Base-by-base conservation (phyloP, 2,113 vertebrate species). In the Arvicanthis niloticus region DNA sequence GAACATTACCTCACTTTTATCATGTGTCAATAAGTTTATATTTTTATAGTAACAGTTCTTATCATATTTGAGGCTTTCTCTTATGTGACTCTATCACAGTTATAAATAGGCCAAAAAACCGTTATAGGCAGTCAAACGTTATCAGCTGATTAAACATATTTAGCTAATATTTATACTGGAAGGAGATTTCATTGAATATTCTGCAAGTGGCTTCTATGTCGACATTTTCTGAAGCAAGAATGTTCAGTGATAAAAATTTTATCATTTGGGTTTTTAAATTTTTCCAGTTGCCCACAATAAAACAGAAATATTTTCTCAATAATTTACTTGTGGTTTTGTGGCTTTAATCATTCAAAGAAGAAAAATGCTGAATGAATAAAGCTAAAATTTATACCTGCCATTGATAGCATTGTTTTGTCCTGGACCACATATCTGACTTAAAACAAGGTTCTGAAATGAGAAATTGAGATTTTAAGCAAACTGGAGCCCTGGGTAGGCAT, bases 331-430 rank as follows among this genome's bases (percentile, higher is more conserved):
- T 22, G 81, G 51, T 75, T 56, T 21, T 72, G 24, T 80, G 11
- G 13, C 72, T 91, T 97, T 70, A 94, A 87, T 96, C 86, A 95
- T 95, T 97, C 95, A 93, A 97, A 73, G 72, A 72, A 93, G 60
- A 34, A 92, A 91, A 51, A 21, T 76, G 26, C 0, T 65, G 88
- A 97, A 87, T 31, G 94, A 53, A 3, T 37, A 72, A 86, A 13
- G 19, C 11, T 60, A 58, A n/a, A 17, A 84, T 68, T 96, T 62
- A n/a, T 94, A 91, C 45, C 76, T 95, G 89, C 53, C 78, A 65
- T 7, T 17, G 70, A 11, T 93, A 48, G 22, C 19, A 67, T 37
- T 68, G 5, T 34, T 48, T 42, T 37, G 29, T 53, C 42, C 72
- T 31, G 73, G 42, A 86, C 34, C 56, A 87, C 78, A 87, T 70